phyloP scores from a whole-genome alignment of 2,888 invertebrate genomes.

The Limnephilus lunatus region DNA sequence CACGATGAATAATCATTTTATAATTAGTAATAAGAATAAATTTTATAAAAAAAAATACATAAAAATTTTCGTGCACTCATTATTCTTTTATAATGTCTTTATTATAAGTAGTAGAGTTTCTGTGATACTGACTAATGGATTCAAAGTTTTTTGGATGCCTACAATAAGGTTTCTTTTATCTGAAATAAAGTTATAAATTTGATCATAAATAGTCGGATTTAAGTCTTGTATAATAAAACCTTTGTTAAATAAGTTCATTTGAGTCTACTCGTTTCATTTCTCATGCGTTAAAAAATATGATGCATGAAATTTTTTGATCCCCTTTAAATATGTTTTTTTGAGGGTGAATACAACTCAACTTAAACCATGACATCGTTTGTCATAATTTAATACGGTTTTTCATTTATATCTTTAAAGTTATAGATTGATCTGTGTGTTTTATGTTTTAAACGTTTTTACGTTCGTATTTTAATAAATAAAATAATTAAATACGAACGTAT shows the following conservation, averaged over 20 bases:
- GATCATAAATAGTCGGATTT: neutral
- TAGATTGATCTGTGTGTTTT: neutral
- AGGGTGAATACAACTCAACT: slow-evolving; percentile 1
- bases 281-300: neutral
- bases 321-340: slow-evolving; percentile 8
- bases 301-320: slow-evolving; percentile 13
- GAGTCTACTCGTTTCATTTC: neutral
- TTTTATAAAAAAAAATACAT: too few species aligned
- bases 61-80: too few species aligned
- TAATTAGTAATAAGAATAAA: too few species aligned
- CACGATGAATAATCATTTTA: too few species aligned
- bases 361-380: slow-evolving; percentile 13
- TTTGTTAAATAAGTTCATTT: neutral
- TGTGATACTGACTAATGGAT: too few species aligned
- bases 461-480: too few species aligned
- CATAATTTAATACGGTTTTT: neutral
- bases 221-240: neutral
- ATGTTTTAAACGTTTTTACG: neutral
- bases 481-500: too few species aligned
- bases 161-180: neutral
- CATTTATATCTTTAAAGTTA: neutral
- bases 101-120: too few species aligned
- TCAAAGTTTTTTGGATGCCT: too few species aligned
- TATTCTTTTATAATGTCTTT: too few species aligned
- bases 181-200: neutral